Base-by-base conservation (phyloP, 2,113 vertebrate genomes). In the Epinephelus lanceolatus region DNA sequence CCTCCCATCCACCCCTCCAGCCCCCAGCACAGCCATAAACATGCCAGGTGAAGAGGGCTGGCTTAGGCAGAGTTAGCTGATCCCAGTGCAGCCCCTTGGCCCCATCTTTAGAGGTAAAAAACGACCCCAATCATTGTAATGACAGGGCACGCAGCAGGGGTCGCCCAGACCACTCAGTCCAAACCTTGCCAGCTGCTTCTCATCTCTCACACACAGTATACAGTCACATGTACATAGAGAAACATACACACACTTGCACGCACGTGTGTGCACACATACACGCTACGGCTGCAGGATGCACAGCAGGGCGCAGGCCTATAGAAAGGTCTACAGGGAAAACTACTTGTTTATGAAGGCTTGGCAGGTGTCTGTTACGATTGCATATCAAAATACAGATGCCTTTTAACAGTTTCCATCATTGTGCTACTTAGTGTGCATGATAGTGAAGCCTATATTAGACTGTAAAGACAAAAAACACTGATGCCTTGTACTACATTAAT, bases 31-130 rank as follows among this genome's bases (percentile, higher is more conserved):
- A 86, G 81, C 79, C 88, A 89, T 91, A 91, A 93, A 92, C 89
- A 93, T 91, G 88, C 89, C 79, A 90, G 85, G 90, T 90, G 84
- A 89, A 73, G 79, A 85, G 74, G 82, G 78, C 78, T 69, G 79
- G 83, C 87, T 89, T 85, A 91, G 86, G 80, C 71, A 75, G 78
- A 84, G 53, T 77, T 78, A 81, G 85, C 63, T 76, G 86, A 86
- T 85, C 83, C 78, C 72, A 62, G 60, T 13, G 72, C 76, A 23
- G 6, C 9, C 65, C 83, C 72, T 55, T 4, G n/a, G 75, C 88
- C 80, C 83, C 88, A 85, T 91, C 85, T 88, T 90, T 93, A 91
- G 89, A 91, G 87, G 83, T 91, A 89, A 91, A 93, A 91, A 88
- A 87, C 53, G 87, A 91, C 87, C 83, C 91, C 74, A 87, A 92